Evolutionary conservation across 53 echinoderm and acorn worm species (phyloP).

Genomic region (Patiria pectinifera): DNA sequence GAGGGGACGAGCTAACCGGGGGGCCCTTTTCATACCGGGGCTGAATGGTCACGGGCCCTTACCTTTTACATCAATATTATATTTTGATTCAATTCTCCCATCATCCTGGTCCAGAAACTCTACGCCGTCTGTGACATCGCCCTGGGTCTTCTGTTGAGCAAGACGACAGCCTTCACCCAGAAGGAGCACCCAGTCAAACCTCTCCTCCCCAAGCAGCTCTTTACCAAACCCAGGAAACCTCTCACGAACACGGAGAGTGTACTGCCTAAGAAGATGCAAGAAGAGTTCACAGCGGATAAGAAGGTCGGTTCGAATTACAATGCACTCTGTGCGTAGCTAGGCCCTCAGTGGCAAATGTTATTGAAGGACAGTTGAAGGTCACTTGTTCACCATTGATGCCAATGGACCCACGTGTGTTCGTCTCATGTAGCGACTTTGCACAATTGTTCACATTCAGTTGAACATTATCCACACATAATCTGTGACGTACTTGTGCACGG

Average conservation of each 20-base stretch:
- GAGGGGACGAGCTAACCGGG: no score
- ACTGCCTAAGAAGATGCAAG: constrained; percentile 92
- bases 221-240: constrained; percentile 83
- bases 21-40: no score
- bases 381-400: no score
- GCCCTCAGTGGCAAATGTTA: no score
- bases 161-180: constrained; percentile 77
- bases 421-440: no score
- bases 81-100: not conserved
- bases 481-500: no score
- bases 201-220: constrained; percentile 83
- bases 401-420: no score
- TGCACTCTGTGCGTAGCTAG: no score
- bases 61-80: not conserved
- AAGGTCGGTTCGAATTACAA: not conserved
- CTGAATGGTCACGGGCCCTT: no score
- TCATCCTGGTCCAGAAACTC: constrained; percentile 76
- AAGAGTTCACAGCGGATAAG: constrained; percentile 77
- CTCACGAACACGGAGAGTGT: constrained; percentile 82
- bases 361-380: no score
- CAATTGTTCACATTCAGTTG: no score
- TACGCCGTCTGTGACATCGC: constrained; percentile 97
- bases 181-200: constrained; percentile 95
- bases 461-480: no score
- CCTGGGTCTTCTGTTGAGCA: constrained; percentile 85